phyloP scores from a whole-genome alignment of 2,888 invertebrate genomes.

The Merodon equestris region DNA sequence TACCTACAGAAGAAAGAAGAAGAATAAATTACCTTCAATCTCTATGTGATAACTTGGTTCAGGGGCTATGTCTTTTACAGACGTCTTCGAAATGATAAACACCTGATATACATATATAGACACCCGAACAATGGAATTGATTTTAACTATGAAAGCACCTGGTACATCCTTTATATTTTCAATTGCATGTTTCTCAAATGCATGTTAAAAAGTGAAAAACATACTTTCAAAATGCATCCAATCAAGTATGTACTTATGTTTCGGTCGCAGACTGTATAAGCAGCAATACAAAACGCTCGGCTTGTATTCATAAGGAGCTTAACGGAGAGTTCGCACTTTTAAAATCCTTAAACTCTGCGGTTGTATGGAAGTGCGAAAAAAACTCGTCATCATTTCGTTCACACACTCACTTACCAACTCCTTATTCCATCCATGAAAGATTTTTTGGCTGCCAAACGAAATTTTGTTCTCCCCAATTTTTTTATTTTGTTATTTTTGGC shows the following conservation, averaged over 20 bases:
- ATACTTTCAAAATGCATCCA: no score
- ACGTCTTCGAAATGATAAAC: no score
- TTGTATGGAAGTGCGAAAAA: slow-evolving; percentile 62
- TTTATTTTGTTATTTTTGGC: not conserved
- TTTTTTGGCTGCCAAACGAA: slow-evolving; percentile 17
- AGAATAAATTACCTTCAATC: no score
- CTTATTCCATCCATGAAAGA: not conserved
- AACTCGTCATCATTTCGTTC: slow-evolving; percentile 67
- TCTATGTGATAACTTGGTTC: no score
- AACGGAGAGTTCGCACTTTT: slow-evolving; percentile 32
- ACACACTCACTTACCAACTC: slow-evolving; percentile 35
- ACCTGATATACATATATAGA: no score
- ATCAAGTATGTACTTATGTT: not conserved
- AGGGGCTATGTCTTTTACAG: no score
- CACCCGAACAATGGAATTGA: no score
- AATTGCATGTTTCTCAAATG: no score
- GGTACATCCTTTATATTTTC: no score
- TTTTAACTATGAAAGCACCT: no score
- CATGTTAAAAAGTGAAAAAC: no score
- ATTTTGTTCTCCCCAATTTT: not conserved
- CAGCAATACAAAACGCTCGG: slow-evolving; percentile 8
- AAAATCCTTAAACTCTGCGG: slow-evolving; percentile 32
- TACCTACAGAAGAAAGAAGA: no score
- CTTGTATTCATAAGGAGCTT: slow-evolving; percentile 20
- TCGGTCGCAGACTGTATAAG: slow-evolving; percentile 10